These are phyloP conservation scores for Apostichopus leukothele DNA, from an alignment of 53 echinoderm and acorn worm genomes.

Conservation along the genomic window DNA sequence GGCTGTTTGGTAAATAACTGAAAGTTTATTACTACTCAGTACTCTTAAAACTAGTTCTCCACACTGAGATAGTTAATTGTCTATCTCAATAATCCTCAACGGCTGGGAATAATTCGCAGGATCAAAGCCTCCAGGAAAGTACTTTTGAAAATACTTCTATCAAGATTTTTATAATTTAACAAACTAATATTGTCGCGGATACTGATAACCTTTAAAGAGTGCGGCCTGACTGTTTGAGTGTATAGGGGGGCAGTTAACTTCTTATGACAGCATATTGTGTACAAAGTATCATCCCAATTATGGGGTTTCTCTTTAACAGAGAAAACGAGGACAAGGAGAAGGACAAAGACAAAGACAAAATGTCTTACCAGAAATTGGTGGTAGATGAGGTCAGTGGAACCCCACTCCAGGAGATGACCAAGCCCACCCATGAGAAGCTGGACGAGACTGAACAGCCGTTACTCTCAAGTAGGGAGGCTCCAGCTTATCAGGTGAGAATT, in stretches of 20 bases:
- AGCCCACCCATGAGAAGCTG: not conserved
- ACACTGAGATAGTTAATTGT: too few species aligned
- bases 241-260: not conserved
- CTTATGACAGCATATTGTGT: not conserved
- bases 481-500: conserved; percentile 42
- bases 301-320: not conserved
- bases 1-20: too few species aligned
- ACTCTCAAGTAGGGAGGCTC: conserved; percentile 35
- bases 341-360: conserved; percentile 34
- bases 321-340: conserved; percentile 48
- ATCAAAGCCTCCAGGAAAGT: too few species aligned
- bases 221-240: too few species aligned
- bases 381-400: conserved; percentile 28
- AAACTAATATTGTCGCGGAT: too few species aligned
- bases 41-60: too few species aligned
- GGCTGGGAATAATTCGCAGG: too few species aligned
- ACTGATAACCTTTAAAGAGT: too few species aligned
- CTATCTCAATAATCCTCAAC: too few species aligned
- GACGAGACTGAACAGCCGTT: conserved; percentile 43
- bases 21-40: too few species aligned
- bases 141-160: too few species aligned
- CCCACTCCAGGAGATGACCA: conserved; percentile 2
- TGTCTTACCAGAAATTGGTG: conserved; percentile 57
- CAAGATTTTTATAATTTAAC: too few species aligned
- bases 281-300: not conserved